Percentiles rank a stretch among this genome's conserved stretches.
Evolutionary conservation across 2,113 vertebrate species (phyloP).

Genomic region (Elephas maximus): DNA sequence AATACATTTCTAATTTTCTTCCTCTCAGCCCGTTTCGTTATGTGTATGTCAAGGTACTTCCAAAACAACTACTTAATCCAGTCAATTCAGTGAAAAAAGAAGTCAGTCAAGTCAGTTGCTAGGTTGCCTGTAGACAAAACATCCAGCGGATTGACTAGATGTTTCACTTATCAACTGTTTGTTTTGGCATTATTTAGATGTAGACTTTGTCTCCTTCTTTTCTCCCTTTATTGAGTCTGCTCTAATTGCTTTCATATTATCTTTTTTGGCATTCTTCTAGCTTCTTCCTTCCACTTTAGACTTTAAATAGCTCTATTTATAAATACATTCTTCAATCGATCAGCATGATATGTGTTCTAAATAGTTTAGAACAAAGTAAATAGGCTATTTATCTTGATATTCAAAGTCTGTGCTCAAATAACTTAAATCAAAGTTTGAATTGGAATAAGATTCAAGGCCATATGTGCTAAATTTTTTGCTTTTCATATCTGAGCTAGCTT

Average conservation of each 20-base stretch:
- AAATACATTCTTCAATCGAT: conserved; percentile 55
- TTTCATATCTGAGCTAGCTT: conserved; percentile 55
- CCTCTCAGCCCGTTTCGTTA: conserved; percentile 53
- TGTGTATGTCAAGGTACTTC: conserved; percentile 63
- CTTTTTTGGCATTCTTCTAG: conserved; percentile 67
- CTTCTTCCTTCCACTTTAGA: conserved; percentile 62
- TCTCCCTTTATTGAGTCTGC: conserved; percentile 18
- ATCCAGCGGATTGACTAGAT: conserved; percentile 52
- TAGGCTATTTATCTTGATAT: conserved; percentile 72
- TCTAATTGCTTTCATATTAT: conserved; percentile 72
- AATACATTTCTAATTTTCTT: conserved; percentile 51
- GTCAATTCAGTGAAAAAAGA: conserved; percentile 63
- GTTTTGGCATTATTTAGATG: conserved; percentile 69
- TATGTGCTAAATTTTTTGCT: conserved; percentile 37
- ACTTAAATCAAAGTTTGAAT: conserved; percentile 69
- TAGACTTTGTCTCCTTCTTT: conserved; percentile 41
- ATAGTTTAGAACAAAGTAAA: conserved; percentile 53
- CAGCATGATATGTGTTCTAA: conserved; percentile 64
- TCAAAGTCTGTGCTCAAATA: conserved; percentile 62
- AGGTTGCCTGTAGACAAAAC: conserved; percentile 71
- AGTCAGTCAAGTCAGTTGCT: conserved; percentile 60
- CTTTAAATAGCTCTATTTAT: conserved; percentile 67
- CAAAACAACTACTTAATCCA: conserved; percentile 70
- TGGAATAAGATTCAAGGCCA: conserved; percentile 63
- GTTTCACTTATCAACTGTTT: conserved; percentile 57